Percentiles rank a stretch among this genome's conserved stretches.
Conservation (phyloP, 2,797 vertebrate species). For the Choloepus didactylus region DNA sequence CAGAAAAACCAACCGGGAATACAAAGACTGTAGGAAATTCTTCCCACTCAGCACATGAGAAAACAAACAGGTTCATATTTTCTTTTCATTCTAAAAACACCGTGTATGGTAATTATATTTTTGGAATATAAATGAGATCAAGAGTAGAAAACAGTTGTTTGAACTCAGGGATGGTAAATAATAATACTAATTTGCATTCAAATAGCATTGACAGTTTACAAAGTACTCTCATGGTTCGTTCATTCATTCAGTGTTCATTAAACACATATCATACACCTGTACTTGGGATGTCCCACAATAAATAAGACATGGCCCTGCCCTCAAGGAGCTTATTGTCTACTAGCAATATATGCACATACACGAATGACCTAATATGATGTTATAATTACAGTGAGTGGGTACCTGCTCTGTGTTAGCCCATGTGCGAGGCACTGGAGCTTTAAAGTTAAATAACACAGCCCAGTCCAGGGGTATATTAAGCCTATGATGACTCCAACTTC, state of each 20-base stretch:
- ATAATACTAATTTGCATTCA: neutral
- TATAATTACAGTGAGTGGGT: neutral
- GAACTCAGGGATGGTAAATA: neutral
- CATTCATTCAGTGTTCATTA: neutral
- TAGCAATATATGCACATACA: neutral
- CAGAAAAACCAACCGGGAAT: neutral
- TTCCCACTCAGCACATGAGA: neutral
- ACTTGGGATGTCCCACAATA: accelerated
- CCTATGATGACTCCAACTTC: accelerated
- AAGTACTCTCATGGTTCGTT: neutral
- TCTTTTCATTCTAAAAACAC: neutral
- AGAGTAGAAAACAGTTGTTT: neutral
- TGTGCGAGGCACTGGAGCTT: too few species aligned
- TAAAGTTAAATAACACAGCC: accelerated
- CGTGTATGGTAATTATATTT: neutral
- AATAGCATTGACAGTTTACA: neutral
- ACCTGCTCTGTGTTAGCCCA: neutral
- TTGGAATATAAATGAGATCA: neutral
- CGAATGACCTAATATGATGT: neutral
- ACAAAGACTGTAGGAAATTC: accelerated
- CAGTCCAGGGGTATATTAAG: neutral
- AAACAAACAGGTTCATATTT: neutral
- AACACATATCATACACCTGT: too few species aligned
- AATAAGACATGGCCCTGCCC: too few species aligned
- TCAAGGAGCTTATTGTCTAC: neutral